Evolutionary conservation across 1,140 invertebrate species (phyloP), one percentile per base, ranked within the genome.

Genomic region (Proctacanthus coquilletti): DNA sequence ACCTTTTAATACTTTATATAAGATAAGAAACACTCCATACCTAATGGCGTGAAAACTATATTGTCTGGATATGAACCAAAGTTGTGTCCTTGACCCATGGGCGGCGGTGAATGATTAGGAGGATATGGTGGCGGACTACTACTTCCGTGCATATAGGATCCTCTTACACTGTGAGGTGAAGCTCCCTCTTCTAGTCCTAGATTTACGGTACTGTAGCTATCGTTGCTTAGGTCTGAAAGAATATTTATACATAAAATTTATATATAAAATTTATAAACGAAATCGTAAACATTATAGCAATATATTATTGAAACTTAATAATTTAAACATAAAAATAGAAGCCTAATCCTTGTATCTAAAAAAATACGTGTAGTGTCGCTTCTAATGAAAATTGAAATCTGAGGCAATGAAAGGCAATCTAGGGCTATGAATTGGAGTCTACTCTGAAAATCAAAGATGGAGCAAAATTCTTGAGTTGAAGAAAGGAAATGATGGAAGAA

Each of bases 201-300:
- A 59, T 77, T 83, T 41, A 81, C 79, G 3, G 81, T 85, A 38
- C 81, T 79, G 50, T 86, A 88, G 61, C 84, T 86, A 50, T 88
- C 84, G 60, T 86, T 86, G 54, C 79, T 82, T 45, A 86, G 60
- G 66, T 86, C 82, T 86, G 61, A 36, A 25, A 21, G 23, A 20
- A 30, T 4, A 21, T 3, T 17, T 20, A 19, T 38, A 17, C 35
- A 39, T 4, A 10, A 2, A 35, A 2, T 14, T 23, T 27, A 14
- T 21, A 2, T 29, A 3, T 2, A 25, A 23, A 37, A 9, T 11
- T 8, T 14, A 13, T 4, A 13, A 20, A 39, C 3, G 5, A 32
- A 38, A 31, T 19, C 14, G 3, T 13, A 3, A 13, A 29, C 21
- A 15, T 18, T 10, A 15, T 15, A 35, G 3, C 14, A n/a, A n/a